phyloP scores from a whole-genome alignment of 2,888 invertebrate genomes.

The Pristionchus exspectatus region DNA sequence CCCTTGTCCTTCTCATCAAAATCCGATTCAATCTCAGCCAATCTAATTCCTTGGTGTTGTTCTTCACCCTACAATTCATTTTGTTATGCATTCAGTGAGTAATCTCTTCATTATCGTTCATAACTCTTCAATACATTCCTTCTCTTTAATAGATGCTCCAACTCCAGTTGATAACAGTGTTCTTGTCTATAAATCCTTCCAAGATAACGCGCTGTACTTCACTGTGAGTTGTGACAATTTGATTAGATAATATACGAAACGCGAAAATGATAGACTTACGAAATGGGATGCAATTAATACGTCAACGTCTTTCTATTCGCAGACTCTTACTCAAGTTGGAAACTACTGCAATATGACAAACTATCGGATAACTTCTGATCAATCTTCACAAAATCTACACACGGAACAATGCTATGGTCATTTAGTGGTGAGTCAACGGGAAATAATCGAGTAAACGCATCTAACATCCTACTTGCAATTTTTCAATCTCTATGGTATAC shows the following conservation, averaged over 20 bases:
- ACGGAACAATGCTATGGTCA: background rate
- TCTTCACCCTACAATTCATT: background rate
- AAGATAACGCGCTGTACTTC: background rate
- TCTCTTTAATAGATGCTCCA: background rate
- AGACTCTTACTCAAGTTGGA: background rate
- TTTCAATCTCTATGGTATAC: background rate
- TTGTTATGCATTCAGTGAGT: slow-evolving; percentile 35
- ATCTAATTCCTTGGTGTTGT: slow-evolving; percentile 47
- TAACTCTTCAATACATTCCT: background rate
- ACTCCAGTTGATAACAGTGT: background rate
- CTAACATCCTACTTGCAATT: background rate
- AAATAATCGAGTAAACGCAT: background rate
- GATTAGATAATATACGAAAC: background rate
- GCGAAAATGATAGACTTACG: background rate
- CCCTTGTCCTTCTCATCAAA: background rate
- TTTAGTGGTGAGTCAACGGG: background rate
- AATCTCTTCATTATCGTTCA: background rate
- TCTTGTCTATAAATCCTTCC: slow-evolving; percentile 38
- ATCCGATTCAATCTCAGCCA: background rate
- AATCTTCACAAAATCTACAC: background rate
- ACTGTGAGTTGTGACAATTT: background rate
- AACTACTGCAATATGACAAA: slow-evolving; percentile 29
- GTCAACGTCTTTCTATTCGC: background rate
- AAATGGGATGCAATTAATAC: background rate
- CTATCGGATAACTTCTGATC: background rate